Evolutionary conservation across 2,888 invertebrate genomes (phyloP).

Genomic region (Seira musarum): DNA sequence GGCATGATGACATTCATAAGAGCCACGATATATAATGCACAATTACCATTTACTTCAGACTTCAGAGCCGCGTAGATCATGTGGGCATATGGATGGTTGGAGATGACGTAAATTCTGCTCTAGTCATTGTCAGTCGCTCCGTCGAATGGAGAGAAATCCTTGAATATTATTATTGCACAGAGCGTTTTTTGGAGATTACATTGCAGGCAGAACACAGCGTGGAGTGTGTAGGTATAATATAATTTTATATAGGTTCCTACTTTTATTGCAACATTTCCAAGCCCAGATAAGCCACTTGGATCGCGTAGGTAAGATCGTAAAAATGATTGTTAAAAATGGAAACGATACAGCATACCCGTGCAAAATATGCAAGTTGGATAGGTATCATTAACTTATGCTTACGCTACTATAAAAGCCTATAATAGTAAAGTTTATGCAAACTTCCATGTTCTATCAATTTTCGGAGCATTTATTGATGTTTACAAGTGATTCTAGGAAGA

Average conservation of each 20-base stretch:
- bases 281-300: constrained; percentile 8
- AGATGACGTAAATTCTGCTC: constrained; percentile 55
- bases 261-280: constrained; percentile 18
- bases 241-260: constrained; percentile 11
- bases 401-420: no score
- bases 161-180: constrained; percentile 24
- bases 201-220: not conserved
- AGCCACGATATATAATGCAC: constrained; percentile 6
- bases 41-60: constrained; percentile 10
- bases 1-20: not conserved
- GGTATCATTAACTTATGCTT: no score
- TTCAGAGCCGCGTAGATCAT: not conserved
- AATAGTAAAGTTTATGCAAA: no score
- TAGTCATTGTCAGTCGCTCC: constrained; percentile 36
- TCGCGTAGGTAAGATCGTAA: not conserved
- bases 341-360: not conserved
- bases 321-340: not conserved
- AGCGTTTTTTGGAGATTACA: not conserved
- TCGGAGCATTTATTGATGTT: no score
- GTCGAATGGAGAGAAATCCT: constrained; percentile 56
- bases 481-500: no score
- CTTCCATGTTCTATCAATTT: no score
- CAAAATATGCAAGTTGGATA: no score
- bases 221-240: not conserved
- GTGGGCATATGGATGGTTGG: constrained; percentile 16